These are phyloP conservation scores for Hyperopisus bebe DNA, from an alignment of 2,113 vertebrate species.

Conservation along the genomic window DNA sequence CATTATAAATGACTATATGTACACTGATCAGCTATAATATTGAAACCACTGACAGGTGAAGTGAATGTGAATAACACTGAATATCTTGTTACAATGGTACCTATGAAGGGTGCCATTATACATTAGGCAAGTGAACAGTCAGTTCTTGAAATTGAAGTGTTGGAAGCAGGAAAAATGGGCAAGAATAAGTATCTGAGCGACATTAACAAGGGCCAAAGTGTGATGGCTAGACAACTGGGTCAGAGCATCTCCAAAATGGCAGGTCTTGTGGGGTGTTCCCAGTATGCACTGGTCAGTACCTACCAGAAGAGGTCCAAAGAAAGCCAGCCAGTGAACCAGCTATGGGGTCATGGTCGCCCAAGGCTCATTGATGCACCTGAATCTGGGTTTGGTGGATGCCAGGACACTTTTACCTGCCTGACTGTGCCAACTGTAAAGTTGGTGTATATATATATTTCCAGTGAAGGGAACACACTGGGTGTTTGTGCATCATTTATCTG, in stretches of 20 bases:
- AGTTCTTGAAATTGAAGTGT: not conserved
- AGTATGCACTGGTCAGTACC: not conserved
- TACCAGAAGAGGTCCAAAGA: not conserved
- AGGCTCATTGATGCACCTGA: too few relatives aligned
- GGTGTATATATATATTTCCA: too few relatives aligned
- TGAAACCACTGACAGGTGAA: not conserved
- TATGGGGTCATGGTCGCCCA: too few relatives aligned
- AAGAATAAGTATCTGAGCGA: not conserved
- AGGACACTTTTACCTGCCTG: too few relatives aligned
- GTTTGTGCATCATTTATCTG: too few relatives aligned
- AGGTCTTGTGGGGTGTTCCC: not conserved
- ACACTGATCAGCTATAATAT: not conserved
- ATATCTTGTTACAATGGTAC: not conserved
- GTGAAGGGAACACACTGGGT: too few relatives aligned
- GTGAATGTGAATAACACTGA: not conserved
- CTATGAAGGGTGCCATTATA: not conserved
- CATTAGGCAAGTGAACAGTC: not conserved
- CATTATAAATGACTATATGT: not conserved
- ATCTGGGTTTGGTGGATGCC: too few relatives aligned
- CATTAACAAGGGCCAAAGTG: not conserved
- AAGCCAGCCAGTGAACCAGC: too few relatives aligned
- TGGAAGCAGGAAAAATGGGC: not conserved
- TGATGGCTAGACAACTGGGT: not conserved
- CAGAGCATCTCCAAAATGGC: not conserved
- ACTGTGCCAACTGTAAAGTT: too few relatives aligned